Conservation (phyloP, 2,113 vertebrate genomes). For the Coregonus clupeaformis region DNA sequence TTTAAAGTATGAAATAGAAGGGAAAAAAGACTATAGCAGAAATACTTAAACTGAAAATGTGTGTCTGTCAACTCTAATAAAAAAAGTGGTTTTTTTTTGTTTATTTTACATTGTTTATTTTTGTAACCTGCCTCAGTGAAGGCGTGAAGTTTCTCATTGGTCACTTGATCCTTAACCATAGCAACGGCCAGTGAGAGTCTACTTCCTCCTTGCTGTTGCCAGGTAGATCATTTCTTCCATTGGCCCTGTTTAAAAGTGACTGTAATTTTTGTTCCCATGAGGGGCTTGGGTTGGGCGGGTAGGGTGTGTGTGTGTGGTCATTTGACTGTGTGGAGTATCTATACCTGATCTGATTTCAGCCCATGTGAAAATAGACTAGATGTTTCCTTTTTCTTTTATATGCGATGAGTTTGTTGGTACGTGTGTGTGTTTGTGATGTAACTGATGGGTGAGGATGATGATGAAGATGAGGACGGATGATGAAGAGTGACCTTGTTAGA, state of each 20-base stretch:
- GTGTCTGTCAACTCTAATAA: constrained; percentile 52
- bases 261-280: too few species aligned
- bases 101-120: constrained; percentile 40
- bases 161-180: constrained; percentile 16
- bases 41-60: constrained; percentile 63
- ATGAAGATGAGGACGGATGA: constrained; percentile 3
- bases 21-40: constrained; percentile 58
- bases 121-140: constrained; percentile 47
- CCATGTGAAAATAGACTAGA: constrained; percentile 44
- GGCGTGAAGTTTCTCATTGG: constrained; percentile 40
- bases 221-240: constrained; percentile 70
- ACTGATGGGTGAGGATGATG: neutral
- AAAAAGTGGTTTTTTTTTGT: constrained; percentile 26
- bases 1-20: constrained; percentile 53
- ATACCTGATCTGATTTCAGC: constrained; percentile 54
- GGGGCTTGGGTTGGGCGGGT: constrained; percentile 14
- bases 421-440: constrained; percentile 17
- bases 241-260: neutral
- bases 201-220: constrained; percentile 54
- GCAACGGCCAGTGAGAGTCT: constrained; percentile 41
- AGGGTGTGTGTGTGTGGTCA: too few species aligned
- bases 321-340: constrained; percentile 37
- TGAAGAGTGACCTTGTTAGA: constrained; percentile 21
- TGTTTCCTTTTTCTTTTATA: constrained; percentile 38
- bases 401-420: constrained; percentile 5